Evolutionary conservation across 1,140 invertebrate genomes (phyloP).

Genomic region (Lanistes nyassanus): DNA sequence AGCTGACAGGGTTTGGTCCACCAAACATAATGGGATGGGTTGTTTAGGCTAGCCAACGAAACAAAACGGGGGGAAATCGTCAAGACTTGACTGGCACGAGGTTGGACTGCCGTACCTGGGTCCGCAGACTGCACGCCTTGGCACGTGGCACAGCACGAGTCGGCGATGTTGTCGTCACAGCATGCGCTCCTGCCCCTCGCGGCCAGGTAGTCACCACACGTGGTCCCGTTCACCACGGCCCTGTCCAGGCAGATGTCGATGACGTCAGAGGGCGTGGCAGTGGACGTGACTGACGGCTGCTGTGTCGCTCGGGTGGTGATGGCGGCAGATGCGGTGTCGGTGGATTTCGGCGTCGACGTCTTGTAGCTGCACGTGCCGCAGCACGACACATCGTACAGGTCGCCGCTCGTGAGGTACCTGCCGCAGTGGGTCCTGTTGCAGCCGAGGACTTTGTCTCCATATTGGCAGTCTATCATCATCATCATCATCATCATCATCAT

Average conservation of each 20-base stretch:
- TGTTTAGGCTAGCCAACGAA: too few relatives aligned
- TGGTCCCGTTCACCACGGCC: conserved; percentile 10
- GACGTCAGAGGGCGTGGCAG: not conserved
- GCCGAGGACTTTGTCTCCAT: conserved; percentile 26
- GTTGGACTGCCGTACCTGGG: not conserved
- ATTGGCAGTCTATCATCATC: conserved; percentile 32
- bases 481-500: not conserved
- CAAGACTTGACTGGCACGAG: not conserved
- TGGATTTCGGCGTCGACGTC: too few relatives aligned
- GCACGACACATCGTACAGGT: conserved; percentile 24
- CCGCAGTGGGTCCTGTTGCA: conserved; percentile 11
- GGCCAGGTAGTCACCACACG: not conserved
- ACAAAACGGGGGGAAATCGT: not conserved
- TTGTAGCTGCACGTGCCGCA: conserved; percentile 27
- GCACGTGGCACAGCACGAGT: conserved; percentile 10
- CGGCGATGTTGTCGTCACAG: not conserved
- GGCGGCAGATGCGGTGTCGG: too few relatives aligned
- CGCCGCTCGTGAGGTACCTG: not conserved
- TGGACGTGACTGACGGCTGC: not conserved
- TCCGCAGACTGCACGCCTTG: not conserved
- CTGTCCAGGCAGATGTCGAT: not conserved
- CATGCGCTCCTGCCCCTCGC: not conserved
- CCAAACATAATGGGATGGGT: too few relatives aligned
- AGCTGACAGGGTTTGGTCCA: too few relatives aligned
- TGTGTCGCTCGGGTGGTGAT: too few relatives aligned